Conservation (phyloP, 2,113 vertebrate species). For the Anas platyrhynchos region DNA sequence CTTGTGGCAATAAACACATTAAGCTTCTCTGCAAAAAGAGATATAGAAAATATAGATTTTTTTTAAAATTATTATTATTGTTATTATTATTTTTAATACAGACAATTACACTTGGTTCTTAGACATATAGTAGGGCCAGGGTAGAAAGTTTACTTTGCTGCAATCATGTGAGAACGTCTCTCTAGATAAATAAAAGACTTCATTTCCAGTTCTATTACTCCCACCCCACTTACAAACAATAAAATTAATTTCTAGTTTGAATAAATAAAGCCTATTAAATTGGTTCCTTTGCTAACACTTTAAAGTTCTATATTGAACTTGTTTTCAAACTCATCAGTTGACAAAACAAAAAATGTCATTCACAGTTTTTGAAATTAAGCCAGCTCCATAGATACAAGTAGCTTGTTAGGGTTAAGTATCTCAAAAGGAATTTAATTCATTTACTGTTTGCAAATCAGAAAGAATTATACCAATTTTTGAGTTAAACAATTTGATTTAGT, state of each 20-base stretch:
- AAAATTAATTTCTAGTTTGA: conserved; percentile 52
- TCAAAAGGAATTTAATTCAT: background rate
- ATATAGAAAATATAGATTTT: too few relatives aligned
- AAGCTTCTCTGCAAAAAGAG: conserved; percentile 1
- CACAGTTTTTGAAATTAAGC: conserved; percentile 13
- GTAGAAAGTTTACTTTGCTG: conserved; percentile 24
- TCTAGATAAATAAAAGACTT: conserved; percentile 52
- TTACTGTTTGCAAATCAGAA: background rate
- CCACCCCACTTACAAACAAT: conserved; percentile 37
- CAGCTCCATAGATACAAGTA: background rate
- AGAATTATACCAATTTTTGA: background rate
- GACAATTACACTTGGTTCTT: conserved; percentile 31
- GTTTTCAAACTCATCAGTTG: conserved; percentile 11
- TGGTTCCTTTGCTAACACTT: conserved; percentile 17
- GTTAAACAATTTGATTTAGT: background rate
- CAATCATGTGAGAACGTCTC: conserved; percentile 12
- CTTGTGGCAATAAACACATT: background rate
- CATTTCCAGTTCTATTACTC: conserved; percentile 19
- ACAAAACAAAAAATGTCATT: conserved; percentile 43
- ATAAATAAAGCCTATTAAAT: conserved; percentile 44
- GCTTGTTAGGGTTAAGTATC: conserved; percentile 5
- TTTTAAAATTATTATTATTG: too few relatives aligned
- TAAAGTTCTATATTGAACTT: background rate
- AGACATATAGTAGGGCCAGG: background rate
- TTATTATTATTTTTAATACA: background rate